Evolutionary conservation across 2,888 invertebrate genomes (phyloP).

Genomic region (Homarus gammarus): DNA sequence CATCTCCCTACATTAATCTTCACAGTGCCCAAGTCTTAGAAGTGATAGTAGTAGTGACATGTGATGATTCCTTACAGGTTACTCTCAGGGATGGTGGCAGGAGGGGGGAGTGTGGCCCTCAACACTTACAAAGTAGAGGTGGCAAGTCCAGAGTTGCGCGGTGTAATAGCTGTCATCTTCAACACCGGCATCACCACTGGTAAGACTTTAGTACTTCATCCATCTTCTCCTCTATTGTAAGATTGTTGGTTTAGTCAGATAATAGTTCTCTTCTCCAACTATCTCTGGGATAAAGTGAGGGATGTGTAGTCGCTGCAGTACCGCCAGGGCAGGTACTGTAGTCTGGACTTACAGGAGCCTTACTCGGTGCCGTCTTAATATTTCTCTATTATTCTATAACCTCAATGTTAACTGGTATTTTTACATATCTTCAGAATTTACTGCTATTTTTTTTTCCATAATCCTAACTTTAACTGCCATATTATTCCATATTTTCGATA

Average conservation of each 20-base stretch:
- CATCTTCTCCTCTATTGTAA: background rate
- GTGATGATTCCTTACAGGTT: background rate
- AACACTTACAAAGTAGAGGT: conserved; percentile 41
- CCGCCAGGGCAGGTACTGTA: too few relatives aligned
- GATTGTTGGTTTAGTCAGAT: background rate
- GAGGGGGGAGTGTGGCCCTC: conserved; percentile 15
- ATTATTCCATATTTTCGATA: too few relatives aligned
- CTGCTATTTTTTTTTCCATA: too few relatives aligned
- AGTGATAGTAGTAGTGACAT: background rate
- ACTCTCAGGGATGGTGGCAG: conserved; percentile 25
- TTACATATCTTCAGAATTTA: too few relatives aligned
- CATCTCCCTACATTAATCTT: background rate
- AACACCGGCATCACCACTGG: conserved; percentile 15
- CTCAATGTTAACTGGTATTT: too few relatives aligned
- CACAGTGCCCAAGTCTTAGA: background rate
- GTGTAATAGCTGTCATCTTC: conserved; percentile 1
- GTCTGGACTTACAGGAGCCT: background rate
- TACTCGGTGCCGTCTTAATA: background rate
- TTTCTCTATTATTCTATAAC: too few relatives aligned
- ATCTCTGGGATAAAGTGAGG: background rate
- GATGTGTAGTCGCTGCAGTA: too few relatives aligned
- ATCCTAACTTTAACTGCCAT: too few relatives aligned
- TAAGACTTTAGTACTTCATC: background rate
- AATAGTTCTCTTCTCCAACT: background rate
- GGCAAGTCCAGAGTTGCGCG: conserved; percentile 22